These are phyloP conservation scores for Condylostylus longicornis DNA, from an alignment of 1,140 invertebrate genomes.

Conservation along the genomic window DNA sequence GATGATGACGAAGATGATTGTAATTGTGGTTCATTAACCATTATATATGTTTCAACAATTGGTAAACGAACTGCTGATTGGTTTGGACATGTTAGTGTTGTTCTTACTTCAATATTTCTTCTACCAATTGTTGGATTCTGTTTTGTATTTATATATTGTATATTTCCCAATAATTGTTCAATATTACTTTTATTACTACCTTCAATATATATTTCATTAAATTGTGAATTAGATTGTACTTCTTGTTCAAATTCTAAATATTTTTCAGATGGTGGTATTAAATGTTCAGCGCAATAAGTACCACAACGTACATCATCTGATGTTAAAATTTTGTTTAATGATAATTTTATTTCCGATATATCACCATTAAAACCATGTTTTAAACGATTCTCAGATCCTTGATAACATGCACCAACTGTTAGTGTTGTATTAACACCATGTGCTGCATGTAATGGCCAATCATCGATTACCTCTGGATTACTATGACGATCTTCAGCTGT, in stretches of 20 bases:
- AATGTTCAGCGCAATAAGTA: conserved; percentile 27
- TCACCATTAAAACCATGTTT: conserved; percentile 30
- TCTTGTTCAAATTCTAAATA: conserved; percentile 11
- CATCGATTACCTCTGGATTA: conserved; percentile 94
- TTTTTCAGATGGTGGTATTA: conserved; percentile 15
- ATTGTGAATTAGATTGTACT: conserved; percentile 37
- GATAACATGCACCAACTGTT: conserved; percentile 93
- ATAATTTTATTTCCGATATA: conserved; percentile 26
- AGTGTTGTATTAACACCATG: conserved; percentile 87
- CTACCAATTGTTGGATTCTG: conserved; percentile 84
- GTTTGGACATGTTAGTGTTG: conserved; percentile 48
- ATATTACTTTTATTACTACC: conserved; percentile 80
- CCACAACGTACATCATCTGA: conserved; percentile 25
- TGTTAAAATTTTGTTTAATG: conserved; percentile 13
- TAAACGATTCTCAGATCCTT: conserved; percentile 46
- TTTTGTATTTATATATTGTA: conserved; percentile 80
- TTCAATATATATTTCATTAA: conserved; percentile 81
- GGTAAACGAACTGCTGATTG: conserved; percentile 22
- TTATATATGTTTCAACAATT: conserved; percentile 29
- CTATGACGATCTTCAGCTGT: conserved; percentile 45
- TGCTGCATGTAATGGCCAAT: conserved; percentile 96
- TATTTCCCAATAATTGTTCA: conserved; percentile 68
- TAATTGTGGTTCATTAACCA: conserved; percentile 25
- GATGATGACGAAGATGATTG: not conserved
- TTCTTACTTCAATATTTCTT: conserved; percentile 70